A percentile compares a stretch with the other conserved stretches of the same genome.
phyloP scores from a whole-genome alignment of 2,113 vertebrate genomes.

The Chiloscyllium plagiosum region DNA sequence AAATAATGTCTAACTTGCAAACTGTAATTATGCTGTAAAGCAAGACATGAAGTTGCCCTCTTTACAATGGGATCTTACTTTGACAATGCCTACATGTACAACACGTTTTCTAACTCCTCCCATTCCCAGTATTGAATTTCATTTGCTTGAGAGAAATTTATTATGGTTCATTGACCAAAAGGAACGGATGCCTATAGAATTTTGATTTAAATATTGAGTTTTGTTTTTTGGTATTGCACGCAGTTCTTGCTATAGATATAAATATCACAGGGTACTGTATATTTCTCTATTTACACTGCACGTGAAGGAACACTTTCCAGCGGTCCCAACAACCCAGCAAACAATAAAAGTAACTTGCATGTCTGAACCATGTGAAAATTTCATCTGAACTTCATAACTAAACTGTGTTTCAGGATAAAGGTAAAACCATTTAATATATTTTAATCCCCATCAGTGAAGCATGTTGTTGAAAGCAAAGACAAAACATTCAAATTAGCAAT shows the following conservation, averaged over 20 bases:
- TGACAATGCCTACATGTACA: background rate
- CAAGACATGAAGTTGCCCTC: background rate
- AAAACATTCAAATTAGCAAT: background rate
- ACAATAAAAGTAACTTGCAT: background rate
- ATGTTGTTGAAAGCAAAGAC: background rate
- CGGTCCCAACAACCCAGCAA: background rate
- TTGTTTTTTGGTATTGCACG: background rate
- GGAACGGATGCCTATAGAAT: background rate
- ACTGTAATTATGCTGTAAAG: background rate
- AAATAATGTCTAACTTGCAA: background rate
- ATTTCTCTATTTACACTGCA: background rate
- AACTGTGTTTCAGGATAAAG: background rate
- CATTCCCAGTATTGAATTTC: background rate
- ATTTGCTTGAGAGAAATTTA: background rate
- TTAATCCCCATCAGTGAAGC: background rate
- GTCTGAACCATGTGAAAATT: background rate
- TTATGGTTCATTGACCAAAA: background rate
- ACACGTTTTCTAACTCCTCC: background rate
- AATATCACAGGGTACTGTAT: background rate
- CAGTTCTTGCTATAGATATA: background rate
- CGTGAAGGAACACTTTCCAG: background rate
- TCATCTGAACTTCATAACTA: background rate
- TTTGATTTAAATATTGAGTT: conserved; percentile 9
- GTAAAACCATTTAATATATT: background rate
- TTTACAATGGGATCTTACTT: background rate